phyloP scores from a whole-genome alignment of 2,797 vertebrate species.

The Argyrosomus regius region DNA sequence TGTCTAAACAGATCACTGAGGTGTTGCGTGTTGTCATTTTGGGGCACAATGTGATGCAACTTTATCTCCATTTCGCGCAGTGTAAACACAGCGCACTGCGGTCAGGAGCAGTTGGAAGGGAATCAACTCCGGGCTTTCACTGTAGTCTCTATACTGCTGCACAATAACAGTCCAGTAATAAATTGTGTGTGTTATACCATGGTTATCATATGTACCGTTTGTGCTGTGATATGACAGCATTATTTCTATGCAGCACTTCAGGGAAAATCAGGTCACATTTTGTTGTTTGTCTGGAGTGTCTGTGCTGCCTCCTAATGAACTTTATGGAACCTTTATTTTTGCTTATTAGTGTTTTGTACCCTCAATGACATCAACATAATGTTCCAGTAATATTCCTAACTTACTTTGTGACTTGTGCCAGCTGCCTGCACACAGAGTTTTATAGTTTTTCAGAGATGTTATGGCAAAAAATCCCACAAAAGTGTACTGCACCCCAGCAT shows the following conservation, averaged over 20 bases:
- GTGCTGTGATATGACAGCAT: background rate
- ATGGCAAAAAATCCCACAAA: no score
- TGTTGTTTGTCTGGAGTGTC: background rate
- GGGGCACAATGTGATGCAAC: conserved; percentile 67
- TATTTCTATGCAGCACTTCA: background rate
- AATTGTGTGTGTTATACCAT: background rate
- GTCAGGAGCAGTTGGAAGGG: conserved; percentile 68
- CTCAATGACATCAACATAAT: background rate
- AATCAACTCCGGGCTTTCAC: conserved; percentile 52
- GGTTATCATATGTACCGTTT: no score
- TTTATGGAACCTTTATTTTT: conserved; percentile 8
- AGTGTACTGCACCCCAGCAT: background rate
- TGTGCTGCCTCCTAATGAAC: conserved; percentile 6
- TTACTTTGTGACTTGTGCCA: conserved; percentile 5
- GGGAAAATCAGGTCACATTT: background rate
- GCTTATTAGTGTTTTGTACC: background rate
- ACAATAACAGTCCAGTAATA: conserved; percentile 7
- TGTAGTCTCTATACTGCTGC: conserved; percentile 31
- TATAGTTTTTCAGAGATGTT: background rate
- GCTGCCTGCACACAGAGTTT: background rate
- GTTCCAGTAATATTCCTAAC: background rate
- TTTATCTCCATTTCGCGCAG: conserved; percentile 72
- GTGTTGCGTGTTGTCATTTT: conserved; percentile 26
- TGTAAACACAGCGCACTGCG: conserved; percentile 84
- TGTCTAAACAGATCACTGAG: background rate